A percentile compares a stretch with the other conserved stretches of the same genome.
These are phyloP conservation scores for Uloborus diversus DNA, from an alignment of 1,140 invertebrate genomes.

Conservation along the genomic window DNA sequence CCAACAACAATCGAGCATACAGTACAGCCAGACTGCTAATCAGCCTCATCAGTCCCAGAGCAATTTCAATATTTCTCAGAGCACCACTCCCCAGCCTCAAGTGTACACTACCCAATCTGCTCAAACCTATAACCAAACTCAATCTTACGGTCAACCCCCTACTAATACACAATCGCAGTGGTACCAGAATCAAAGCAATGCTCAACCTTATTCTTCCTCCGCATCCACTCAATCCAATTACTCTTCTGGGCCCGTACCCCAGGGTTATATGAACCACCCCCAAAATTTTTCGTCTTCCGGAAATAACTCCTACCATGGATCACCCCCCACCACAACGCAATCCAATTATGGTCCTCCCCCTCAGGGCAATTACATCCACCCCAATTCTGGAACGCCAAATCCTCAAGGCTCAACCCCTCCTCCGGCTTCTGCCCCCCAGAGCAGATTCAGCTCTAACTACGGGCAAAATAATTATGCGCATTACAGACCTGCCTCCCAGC, in stretches of 20 bases:
- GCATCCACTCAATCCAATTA: conserved; percentile 11
- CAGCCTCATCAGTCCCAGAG: conserved; percentile 9
- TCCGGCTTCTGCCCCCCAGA: conserved; percentile 28
- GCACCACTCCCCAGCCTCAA: neutral
- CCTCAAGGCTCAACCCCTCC: conserved; percentile 38
- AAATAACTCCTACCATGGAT: conserved; percentile 22
- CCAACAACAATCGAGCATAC: conserved; percentile 45
- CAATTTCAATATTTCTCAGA: neutral
- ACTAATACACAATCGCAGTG: conserved; percentile 20
- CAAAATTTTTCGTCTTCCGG: conserved; percentile 16
- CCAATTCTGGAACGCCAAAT: conserved; percentile 1
- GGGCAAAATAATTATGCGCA: conserved; percentile 19
- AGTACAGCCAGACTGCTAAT: conserved; percentile 30
- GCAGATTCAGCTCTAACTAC: conserved; percentile 27
- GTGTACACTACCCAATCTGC: conserved; percentile 25
- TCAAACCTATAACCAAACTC: conserved; percentile 27
- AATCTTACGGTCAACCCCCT: conserved; percentile 2
- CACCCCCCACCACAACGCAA: conserved; percentile 34
- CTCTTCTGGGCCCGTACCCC: conserved; percentile 6
- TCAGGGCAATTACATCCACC: conserved; percentile 35
- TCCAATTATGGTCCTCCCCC: conserved; percentile 32
- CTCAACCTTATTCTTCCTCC: conserved; percentile 27
- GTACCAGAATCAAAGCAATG: conserved; percentile 23
- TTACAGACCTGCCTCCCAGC: conserved; percentile 22
- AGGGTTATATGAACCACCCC: conserved; percentile 16